Conservation (phyloP, 2,797 vertebrate genomes). For the Limosa lapponica region DNA sequence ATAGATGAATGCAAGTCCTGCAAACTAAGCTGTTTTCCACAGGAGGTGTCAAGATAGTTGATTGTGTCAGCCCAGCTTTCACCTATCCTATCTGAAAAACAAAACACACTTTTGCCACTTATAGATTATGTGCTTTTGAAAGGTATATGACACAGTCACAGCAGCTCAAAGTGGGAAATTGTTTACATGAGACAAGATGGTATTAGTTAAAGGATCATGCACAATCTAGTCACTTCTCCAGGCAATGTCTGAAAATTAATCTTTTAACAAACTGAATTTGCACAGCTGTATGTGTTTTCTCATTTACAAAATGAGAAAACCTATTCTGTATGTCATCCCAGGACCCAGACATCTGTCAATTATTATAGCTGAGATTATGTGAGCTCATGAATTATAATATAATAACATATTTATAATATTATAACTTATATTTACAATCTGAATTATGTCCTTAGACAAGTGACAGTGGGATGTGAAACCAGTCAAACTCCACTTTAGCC, state of each 20-base stretch:
- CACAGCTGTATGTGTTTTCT: neutral
- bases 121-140: neutral
- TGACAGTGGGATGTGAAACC: neutral
- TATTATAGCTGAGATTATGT: neutral
- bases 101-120: neutral
- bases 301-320: neutral
- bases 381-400: neutral
- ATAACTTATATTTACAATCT: neutral
- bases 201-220: neutral
- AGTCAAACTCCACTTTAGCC: neutral
- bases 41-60: neutral
- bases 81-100: neutral
- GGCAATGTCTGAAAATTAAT: neutral
- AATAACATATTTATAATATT: neutral
- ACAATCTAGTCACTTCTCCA: neutral
- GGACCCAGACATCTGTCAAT: neutral
- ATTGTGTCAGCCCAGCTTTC: neutral
- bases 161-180: neutral
- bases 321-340: neutral
- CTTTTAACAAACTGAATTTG: neutral
- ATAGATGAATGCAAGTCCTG: neutral
- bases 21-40: neutral
- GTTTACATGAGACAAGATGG: neutral
- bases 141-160: neutral
- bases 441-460: neutral